These are phyloP conservation scores for Trachemys scripta DNA, from an alignment of 2,113 vertebrate genomes.

Conservation along the genomic window DNA sequence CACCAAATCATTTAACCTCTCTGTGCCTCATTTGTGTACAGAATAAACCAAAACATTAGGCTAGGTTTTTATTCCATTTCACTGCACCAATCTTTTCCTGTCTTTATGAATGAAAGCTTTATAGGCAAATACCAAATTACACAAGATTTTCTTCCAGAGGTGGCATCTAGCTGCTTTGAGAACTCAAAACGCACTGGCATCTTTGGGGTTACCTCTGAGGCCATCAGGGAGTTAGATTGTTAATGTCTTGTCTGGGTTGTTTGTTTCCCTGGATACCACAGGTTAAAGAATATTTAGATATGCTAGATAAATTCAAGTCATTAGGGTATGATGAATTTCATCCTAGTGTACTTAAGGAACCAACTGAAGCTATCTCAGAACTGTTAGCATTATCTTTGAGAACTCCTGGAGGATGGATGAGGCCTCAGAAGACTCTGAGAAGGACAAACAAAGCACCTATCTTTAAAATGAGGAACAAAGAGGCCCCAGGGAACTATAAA, in stretches of 20 bases:
- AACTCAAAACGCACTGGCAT: background rate
- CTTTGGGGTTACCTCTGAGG: background rate
- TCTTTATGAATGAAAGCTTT: background rate
- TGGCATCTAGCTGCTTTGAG: background rate
- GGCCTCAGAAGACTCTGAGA: background rate
- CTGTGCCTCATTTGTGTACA: constrained; percentile 10
- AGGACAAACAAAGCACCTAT: background rate
- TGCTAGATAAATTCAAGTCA: background rate
- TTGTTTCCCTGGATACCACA: background rate
- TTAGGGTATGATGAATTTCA: background rate
- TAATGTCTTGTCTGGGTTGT: background rate
- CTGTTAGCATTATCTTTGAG: background rate
- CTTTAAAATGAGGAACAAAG: background rate
- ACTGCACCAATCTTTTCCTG: background rate
- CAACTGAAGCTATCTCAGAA: background rate
- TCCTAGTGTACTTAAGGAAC: background rate
- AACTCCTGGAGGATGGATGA: background rate
- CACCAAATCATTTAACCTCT: background rate
- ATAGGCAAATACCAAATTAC: background rate
- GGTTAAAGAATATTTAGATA: background rate
- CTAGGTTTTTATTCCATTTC: background rate
- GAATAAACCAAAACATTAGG: constrained; percentile 30
- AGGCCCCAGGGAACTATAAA: background rate
- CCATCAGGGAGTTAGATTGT: background rate
- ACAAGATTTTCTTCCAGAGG: background rate